Percentiles rank a stretch among this genome's conserved stretches.
These are phyloP conservation scores for Tachina lurida DNA, from an alignment of 2,888 invertebrate genomes.

Conservation along the genomic window DNA sequence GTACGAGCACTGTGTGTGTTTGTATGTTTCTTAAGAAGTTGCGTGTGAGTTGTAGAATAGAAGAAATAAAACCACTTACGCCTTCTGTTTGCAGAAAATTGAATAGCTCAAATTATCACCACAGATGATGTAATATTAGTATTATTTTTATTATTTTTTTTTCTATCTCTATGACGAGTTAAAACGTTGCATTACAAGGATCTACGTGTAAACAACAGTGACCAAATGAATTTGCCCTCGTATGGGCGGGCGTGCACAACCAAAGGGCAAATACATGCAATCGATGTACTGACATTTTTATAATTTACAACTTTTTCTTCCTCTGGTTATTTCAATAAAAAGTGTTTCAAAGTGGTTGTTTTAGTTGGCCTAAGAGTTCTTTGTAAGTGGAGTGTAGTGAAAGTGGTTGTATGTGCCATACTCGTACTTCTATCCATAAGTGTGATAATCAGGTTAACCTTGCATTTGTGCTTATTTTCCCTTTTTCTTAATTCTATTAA, in stretches of 20 bases:
- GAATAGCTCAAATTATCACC: constrained; percentile 70
- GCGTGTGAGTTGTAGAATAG: constrained; percentile 1
- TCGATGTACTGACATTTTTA: constrained; percentile 55
- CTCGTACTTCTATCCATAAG: constrained; percentile 18
- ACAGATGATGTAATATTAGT: constrained; percentile 73
- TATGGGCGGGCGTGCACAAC: constrained; percentile 15
- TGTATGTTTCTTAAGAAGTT: neutral
- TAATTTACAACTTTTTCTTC: constrained; percentile 66
- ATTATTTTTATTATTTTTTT: constrained; percentile 43
- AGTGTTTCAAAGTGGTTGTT: constrained; percentile 61
- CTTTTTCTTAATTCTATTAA: constrained; percentile 30
- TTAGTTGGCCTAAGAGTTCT: constrained; percentile 41
- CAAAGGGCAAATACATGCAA: constrained; percentile 16
- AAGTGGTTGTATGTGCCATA: constrained; percentile 6
- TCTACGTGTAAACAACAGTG: constrained; percentile 25
- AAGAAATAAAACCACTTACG: constrained; percentile 50
- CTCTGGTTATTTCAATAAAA: constrained; percentile 31
- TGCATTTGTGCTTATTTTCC: constrained; percentile 73
- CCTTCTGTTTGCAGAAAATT: constrained; percentile 63
- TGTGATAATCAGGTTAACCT: constrained; percentile 78
- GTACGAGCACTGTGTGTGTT: neutral
- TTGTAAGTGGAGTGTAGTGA: constrained; percentile 2
- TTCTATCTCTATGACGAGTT: constrained; percentile 1
- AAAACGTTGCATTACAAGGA: neutral
- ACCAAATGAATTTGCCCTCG: constrained; percentile 33